Evolutionary conservation across 2,888 invertebrate genomes (phyloP), one percentile per base, ranked within the genome.

Genomic region (Erannis defoliaria): DNA sequence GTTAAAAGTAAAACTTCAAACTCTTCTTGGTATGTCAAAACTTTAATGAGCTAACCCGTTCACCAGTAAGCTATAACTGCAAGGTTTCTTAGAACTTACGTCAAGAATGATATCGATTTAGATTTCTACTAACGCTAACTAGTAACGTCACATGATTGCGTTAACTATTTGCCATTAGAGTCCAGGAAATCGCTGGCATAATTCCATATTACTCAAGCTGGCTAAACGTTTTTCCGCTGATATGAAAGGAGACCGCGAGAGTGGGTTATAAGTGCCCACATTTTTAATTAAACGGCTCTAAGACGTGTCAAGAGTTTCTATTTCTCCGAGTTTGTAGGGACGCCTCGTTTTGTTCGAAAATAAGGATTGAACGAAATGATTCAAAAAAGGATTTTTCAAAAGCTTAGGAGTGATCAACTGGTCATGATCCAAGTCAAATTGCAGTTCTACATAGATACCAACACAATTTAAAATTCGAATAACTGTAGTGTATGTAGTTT

Each of bases 161-260:
- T 38, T 53, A 65, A 64, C 66, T 60, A 65, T 56, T 62, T 46
- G 64, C 68, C 55, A 70, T 68, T 70, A 66, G 48, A 55, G 42
- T 50, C 62, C 66, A 64, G 70, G 70, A 71, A 66, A 70, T 68
- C 19, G 56, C 12, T 37, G 21, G 45, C 59, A 64, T 55, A 55
- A 46, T 51, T 56, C 55, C 43, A 35, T 19, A 19, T 8, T 16
- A 14, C 33, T 42, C 59, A 54, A 53, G 46, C 38, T 45, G 55
- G 31, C 42, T 35, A 33, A 45, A 50, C 49, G 55, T 61, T 61
- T 53, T 56, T 62, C 51, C 51, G 38, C 42, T 42, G 35, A 55
- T 62, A 53, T 53, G 53, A 62, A 62, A 62, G 56, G 60, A 46
- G 23, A 42, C 55, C 62, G 55, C 55, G 31, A 16, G 43, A 54